A percentile compares a stretch with the other conserved stretches of the same genome.
Conservation (phyloP, 2,113 vertebrate genomes). For the Callopanchax toddi region DNA sequence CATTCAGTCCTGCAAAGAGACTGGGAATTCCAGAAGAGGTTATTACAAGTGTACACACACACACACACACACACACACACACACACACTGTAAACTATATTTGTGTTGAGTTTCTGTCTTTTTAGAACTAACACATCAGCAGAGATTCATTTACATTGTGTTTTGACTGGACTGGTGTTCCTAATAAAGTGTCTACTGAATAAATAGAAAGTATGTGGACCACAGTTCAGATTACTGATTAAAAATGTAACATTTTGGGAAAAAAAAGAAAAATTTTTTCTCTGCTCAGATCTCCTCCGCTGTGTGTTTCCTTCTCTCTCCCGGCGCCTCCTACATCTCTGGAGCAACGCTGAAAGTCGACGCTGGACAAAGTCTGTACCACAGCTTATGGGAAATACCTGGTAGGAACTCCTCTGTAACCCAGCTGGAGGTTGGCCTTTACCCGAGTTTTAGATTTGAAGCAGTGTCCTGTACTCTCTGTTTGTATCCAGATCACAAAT, state of each 20-base stretch:
- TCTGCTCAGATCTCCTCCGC: slow-evolving; percentile 83
- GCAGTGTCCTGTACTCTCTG: neutral
- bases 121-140: neutral
- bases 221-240: neutral
- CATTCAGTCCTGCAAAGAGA: slow-evolving; percentile 85
- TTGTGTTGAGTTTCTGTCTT: no score
- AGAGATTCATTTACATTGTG: neutral
- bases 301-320: slow-evolving; percentile 93
- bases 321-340: slow-evolving; percentile 88
- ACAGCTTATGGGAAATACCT: slow-evolving; percentile 73
- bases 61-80: neutral
- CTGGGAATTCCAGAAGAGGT: slow-evolving; percentile 90
- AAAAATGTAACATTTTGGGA: neutral
- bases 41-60: neutral
- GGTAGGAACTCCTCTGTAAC: slow-evolving; percentile 65
- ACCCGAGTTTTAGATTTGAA: no score
- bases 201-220: neutral
- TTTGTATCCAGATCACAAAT: slow-evolving; percentile 80
- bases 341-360: slow-evolving; percentile 88
- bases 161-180: no score
- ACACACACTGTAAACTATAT: neutral
- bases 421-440: neutral
- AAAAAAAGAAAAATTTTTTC: no score
- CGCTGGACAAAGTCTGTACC: slow-evolving; percentile 86
- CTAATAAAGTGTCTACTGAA: no score